Percentiles rank a stretch among this genome's conserved stretches.
Conservation (phyloP, 2,113 vertebrate species). For the Ictidomys tridecemlineatus region DNA sequence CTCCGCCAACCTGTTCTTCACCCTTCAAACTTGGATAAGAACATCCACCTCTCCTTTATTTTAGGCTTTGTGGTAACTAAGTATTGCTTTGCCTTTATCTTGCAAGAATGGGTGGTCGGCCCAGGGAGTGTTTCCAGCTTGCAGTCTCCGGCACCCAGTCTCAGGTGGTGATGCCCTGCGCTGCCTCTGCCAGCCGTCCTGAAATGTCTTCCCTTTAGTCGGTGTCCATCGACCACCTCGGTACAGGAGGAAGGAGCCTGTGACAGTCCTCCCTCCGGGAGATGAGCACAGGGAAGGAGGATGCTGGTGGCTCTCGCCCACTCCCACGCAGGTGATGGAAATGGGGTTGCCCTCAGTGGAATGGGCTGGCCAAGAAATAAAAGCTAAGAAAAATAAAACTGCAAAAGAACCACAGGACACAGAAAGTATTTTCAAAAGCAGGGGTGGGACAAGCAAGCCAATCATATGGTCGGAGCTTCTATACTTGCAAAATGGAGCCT, state of each 20-base stretch:
- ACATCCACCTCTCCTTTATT: neutral
- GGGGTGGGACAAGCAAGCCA: too few species aligned
- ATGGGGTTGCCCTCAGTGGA: too few species aligned
- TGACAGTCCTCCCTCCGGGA: neutral
- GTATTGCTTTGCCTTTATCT: neutral
- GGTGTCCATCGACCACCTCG: accelerated
- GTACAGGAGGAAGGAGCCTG: too few species aligned
- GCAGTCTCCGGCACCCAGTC: accelerated
- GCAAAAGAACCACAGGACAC: too few species aligned
- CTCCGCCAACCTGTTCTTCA: neutral
- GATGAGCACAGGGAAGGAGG: accelerated
- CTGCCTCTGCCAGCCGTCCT: neutral
- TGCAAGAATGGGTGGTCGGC: neutral
- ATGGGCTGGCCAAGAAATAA: too few species aligned
- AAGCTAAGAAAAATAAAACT: too few species aligned
- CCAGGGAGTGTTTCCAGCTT: neutral
- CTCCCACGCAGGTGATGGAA: too few species aligned
- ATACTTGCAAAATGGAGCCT: too few species aligned
- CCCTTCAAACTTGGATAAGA: neutral
- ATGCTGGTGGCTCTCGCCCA: neutral
- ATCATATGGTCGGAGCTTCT: too few species aligned
- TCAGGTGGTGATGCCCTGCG: neutral
- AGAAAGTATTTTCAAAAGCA: too few species aligned
- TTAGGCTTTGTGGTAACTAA: neutral
- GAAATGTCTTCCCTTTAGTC: neutral